phyloP scores from a whole-genome alignment of 2,797 vertebrate genomes.

The Thaleichthys pacificus region DNA sequence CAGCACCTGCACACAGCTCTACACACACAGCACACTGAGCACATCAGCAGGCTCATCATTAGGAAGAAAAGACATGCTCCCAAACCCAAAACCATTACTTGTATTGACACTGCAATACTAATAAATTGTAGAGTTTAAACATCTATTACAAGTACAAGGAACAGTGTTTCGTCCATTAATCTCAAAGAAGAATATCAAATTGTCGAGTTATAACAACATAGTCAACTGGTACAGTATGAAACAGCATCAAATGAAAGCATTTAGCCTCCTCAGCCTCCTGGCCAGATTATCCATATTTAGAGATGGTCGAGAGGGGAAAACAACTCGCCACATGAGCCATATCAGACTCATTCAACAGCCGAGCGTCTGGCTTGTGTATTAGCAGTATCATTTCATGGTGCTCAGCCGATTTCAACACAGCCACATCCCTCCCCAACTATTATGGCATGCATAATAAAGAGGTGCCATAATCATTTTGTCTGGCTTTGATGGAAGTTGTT shows the following conservation, averaged over 20 bases:
- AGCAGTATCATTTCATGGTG: constrained; percentile 65
- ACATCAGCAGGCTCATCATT: not conserved
- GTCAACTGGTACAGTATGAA: constrained; percentile 33
- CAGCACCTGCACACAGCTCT: constrained; percentile 1
- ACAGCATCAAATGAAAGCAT: constrained; percentile 28
- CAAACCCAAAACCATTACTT: too few relatives aligned
- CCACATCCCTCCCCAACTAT: constrained; percentile 43
- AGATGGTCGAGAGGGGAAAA: constrained; percentile 22
- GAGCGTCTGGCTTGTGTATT: constrained; percentile 47
- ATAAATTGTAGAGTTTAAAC: too few relatives aligned
- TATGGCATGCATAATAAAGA: constrained; percentile 64
- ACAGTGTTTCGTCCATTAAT: too few relatives aligned
- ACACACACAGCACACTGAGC: not conserved
- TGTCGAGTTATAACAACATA: too few relatives aligned
- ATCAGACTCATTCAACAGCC: constrained; percentile 52
- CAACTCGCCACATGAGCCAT: constrained; percentile 36
- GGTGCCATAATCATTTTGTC: constrained; percentile 54
- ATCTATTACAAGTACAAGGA: too few relatives aligned
- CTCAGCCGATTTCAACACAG: constrained; percentile 60
- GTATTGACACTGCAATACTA: too few relatives aligned
- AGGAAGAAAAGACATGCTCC: not conserved
- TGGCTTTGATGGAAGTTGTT: constrained; percentile 60
- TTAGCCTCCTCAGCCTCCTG: constrained; percentile 29
- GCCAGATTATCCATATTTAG: constrained; percentile 46
- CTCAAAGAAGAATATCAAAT: too few relatives aligned